Conservation (phyloP, 2,797 vertebrate species). For the Myripristis murdjan region DNA sequence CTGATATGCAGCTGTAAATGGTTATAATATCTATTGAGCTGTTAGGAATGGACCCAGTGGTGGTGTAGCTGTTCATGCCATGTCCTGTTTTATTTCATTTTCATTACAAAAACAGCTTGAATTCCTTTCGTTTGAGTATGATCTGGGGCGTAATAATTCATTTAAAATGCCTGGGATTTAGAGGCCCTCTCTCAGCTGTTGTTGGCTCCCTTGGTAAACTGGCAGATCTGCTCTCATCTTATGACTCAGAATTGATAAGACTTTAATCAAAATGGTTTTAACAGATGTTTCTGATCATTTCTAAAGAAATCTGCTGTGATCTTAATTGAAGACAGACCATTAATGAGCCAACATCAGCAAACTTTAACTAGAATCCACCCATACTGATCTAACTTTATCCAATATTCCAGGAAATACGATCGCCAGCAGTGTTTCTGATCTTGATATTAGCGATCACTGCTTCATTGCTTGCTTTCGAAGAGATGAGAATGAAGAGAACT, state of each 20-base stretch:
- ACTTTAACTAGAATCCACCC: background rate
- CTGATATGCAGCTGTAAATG: too few relatives aligned
- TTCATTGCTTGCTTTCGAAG: background rate
- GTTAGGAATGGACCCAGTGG: too few relatives aligned
- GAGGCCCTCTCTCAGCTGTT: constrained; percentile 18
- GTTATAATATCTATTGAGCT: too few relatives aligned
- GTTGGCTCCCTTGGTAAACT: constrained; percentile 21
- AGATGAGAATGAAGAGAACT: background rate
- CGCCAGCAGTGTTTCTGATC: too few relatives aligned
- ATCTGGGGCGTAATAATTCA: background rate
- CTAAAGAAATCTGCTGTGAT: constrained; percentile 10
- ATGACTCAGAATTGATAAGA: background rate
- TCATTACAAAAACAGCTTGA: constrained; percentile 4
- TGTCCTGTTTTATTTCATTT: background rate
- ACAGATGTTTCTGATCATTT: background rate
- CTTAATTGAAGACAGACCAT: background rate
- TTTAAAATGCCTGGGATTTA: constrained; percentile 10
- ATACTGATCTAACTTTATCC: background rate
- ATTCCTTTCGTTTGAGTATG: constrained; percentile 13
- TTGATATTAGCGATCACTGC: too few relatives aligned
- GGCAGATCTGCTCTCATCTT: background rate
- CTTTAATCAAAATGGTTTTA: background rate
- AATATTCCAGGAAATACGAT: background rate
- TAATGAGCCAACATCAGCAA: background rate
- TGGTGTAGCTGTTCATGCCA: background rate